Conservation (phyloP, 1,140 invertebrate species). For the Drosophila hydei region DNA sequence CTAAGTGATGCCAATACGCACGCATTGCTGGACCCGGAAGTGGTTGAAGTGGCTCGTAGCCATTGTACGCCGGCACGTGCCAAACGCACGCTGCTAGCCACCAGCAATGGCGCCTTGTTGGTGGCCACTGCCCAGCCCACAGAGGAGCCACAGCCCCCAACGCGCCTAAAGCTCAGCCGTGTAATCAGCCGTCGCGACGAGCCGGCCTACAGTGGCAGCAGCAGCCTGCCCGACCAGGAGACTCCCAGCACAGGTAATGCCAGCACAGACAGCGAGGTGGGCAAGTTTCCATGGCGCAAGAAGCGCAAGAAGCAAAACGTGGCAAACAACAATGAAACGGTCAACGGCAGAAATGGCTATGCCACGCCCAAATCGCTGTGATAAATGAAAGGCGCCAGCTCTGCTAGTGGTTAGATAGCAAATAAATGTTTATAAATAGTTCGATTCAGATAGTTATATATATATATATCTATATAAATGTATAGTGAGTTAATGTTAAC, state of each 20-base stretch:
- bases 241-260: conserved; percentile 10
- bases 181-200: conserved; percentile 77
- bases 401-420: conserved; percentile 11
- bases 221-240: conserved; percentile 62
- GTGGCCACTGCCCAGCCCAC: conserved; percentile 22
- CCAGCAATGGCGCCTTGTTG: conserved; percentile 63
- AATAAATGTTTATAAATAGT: conserved; percentile 28
- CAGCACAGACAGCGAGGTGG: conserved; percentile 14
- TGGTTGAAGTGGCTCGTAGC: conserved; percentile 28
- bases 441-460: conserved; percentile 15
- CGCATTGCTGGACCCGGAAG: conserved; percentile 53
- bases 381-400: conserved; percentile 28
- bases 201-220: conserved; percentile 49
- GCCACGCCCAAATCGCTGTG: conserved; percentile 73
- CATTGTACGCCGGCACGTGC: conserved; percentile 37
- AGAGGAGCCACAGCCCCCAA: conserved; percentile 39
- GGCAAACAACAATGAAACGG: conserved; percentile 31
- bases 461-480: not conserved
- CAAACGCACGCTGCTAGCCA: conserved; percentile 62
- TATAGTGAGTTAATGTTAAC: too few species aligned
- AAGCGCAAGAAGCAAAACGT: conserved; percentile 42
- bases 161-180: conserved; percentile 68
- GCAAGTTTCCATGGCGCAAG: conserved; percentile 68
- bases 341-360: conserved; percentile 30
- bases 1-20: conserved; percentile 52